These are phyloP conservation scores for Heterodera schachtii DNA, from an alignment of 1,140 invertebrate genomes.

Conservation along the genomic window DNA sequence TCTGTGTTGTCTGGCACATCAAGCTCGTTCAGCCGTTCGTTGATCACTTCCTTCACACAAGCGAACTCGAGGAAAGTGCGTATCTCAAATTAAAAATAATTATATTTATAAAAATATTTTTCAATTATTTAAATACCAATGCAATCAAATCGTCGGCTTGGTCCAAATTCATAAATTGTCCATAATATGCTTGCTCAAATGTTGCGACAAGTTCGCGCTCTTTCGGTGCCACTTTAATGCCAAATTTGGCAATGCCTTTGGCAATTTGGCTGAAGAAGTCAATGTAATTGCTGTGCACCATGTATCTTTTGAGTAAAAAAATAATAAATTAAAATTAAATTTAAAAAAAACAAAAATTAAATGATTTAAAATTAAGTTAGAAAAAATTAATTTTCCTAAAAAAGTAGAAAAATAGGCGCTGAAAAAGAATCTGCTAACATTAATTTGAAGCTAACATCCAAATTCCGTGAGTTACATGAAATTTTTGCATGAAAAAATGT, in stretches of 20 bases:
- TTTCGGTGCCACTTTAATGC: slow-evolving; percentile 9
- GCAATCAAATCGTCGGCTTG: slow-evolving; percentile 1
- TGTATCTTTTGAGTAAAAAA: slow-evolving; percentile 9
- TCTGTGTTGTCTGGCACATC: slow-evolving; percentile 34
- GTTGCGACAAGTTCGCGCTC: slow-evolving; percentile 20
- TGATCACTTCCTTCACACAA: slow-evolving; percentile 18
- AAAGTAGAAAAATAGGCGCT: too few species aligned
- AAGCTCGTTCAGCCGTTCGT: slow-evolving; percentile 14
- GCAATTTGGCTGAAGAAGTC: slow-evolving; percentile 26
- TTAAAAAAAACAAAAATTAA: too few species aligned
- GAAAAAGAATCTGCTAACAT: too few species aligned
- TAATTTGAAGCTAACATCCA: too few species aligned
- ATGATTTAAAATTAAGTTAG: too few species aligned
- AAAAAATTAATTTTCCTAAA: too few species aligned
- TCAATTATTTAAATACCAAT: not conserved
- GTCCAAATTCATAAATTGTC: slow-evolving; percentile 16
- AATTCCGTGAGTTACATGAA: too few species aligned
- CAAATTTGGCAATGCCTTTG: slow-evolving; percentile 12
- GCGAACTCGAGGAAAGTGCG: slow-evolving; percentile 11
- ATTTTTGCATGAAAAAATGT: too few species aligned
- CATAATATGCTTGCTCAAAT: slow-evolving; percentile 22
- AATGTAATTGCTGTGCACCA: slow-evolving; percentile 25
- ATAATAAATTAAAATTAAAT: too few species aligned
- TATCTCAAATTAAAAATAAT: slow-evolving; percentile 8
- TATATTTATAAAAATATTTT: not conserved